Evolutionary conservation across 2,888 invertebrate genomes (phyloP).

Genomic region (Pasiphila rectangulata): DNA sequence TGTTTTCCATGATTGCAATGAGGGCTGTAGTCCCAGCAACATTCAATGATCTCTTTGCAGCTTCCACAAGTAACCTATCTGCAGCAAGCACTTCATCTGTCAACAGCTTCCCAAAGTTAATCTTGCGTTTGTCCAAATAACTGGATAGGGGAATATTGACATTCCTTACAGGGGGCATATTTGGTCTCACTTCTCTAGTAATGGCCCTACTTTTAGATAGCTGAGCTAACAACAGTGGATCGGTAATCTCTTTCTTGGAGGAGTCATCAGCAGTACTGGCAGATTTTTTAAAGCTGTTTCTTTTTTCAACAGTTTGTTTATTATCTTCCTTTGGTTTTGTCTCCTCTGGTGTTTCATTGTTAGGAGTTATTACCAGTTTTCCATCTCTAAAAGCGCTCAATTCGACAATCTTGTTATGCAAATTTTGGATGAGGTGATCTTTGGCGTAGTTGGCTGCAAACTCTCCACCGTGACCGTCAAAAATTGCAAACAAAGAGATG

Average conservation of each 20-base stretch:
- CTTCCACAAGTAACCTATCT: conserved; percentile 89
- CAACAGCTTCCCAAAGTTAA: conserved; percentile 90
- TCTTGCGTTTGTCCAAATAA: conserved; percentile 87
- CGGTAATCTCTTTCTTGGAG: conserved; percentile 83
- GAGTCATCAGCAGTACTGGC: conserved; percentile 82
- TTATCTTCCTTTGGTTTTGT: conserved; percentile 66
- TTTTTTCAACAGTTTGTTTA: conserved; percentile 70
- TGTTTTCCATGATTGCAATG: conserved; percentile 91
- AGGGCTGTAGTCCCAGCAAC: conserved; percentile 95
- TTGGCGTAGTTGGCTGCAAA: conserved; percentile 96
- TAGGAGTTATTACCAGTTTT: conserved; percentile 59
- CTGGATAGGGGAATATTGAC: conserved; percentile 77
- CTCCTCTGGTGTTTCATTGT: conserved; percentile 59
- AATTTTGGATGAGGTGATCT: conserved; percentile 90
- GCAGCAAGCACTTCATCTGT: conserved; percentile 93
- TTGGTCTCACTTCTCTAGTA: conserved; percentile 82
- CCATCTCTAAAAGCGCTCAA: conserved; percentile 85
- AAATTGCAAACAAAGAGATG: conserved; percentile 93
- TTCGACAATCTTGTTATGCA: conserved; percentile 88
- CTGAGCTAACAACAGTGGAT: conserved; percentile 84
- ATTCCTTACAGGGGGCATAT: conserved; percentile 66
- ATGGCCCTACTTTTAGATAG: conserved; percentile 82
- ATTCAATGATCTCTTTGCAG: conserved; percentile 89
- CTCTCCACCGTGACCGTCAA: conserved; percentile 97
- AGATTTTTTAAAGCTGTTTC: conserved; percentile 85